These are phyloP conservation scores for Pyrocoelia pectoralis DNA, from an alignment of 2,888 invertebrate species.

Conservation along the genomic window DNA sequence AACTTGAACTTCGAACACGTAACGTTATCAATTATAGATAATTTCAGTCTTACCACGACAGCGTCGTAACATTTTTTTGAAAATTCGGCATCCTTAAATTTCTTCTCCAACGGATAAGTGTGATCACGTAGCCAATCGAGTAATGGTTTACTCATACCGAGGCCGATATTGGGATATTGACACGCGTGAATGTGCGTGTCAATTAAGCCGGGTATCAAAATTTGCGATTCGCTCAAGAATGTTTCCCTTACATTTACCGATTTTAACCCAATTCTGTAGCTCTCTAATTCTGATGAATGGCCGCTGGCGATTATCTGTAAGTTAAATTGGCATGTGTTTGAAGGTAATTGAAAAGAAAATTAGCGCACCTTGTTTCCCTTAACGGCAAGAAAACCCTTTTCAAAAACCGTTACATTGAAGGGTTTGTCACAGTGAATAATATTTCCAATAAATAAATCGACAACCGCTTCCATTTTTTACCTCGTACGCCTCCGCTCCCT, in stretches of 20 bases:
- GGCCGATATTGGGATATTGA: constrained; percentile 85
- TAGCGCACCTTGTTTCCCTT: constrained; percentile 21
- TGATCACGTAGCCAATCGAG: constrained; percentile 86
- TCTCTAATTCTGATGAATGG: constrained; percentile 48
- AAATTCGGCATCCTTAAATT: constrained; percentile 73
- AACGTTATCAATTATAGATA: not conserved
- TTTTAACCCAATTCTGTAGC: constrained; percentile 36
- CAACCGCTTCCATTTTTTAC: not conserved
- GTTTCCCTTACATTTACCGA: constrained; percentile 30
- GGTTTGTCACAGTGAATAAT: constrained; percentile 54
- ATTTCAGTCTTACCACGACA: constrained; percentile 75
- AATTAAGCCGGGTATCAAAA: constrained; percentile 87
- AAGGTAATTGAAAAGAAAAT: constrained; percentile 8
- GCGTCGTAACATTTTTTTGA: constrained; percentile 75
- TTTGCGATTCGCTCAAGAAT: constrained; percentile 62
- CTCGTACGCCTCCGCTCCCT: no score
- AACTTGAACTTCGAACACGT: no score
- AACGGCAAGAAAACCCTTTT: constrained; percentile 38
- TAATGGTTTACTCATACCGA: constrained; percentile 81
- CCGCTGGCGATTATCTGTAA: constrained; percentile 37
- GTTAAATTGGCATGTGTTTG: no score
- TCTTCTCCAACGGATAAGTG: constrained; percentile 84
- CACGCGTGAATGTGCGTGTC: constrained; percentile 93
- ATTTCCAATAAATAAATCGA: constrained; percentile 53
- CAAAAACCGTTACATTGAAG: constrained; percentile 33